Evolutionary conservation across 2,888 invertebrate genomes (phyloP), one percentile per base, ranked within the genome.

Genomic region (Tetanocera ferruginea): DNA sequence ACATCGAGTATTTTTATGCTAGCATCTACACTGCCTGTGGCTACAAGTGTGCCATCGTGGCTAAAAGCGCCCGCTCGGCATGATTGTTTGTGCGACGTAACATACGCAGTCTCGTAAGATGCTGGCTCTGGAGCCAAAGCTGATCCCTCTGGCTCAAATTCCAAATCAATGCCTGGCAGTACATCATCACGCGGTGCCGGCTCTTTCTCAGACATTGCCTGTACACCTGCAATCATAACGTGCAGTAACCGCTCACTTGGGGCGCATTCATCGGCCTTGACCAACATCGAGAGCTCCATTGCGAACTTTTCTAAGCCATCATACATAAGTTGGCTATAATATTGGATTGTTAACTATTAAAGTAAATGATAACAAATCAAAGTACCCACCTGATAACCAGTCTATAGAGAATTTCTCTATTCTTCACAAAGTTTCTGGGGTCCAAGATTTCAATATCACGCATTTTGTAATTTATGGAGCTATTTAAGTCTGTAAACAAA

Each of bases 1-100:
- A 99, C 99, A 87, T 99, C 99, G 80, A 99, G 91, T 85, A 99
- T 98, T 92, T 99, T 99, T 78, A 99, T 99, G 81, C 98, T 98
- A 1, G 99, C 97, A 90, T 99, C 99, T 0, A 97, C 97, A 83
- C 98, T 98, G 17, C 99, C 99, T 0, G 99, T 99, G 0, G 99
- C 99, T 14, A 99, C 97, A 0, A 99, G 91, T 82, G 98, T 97
- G 0, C 99, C 99, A 90, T 98, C 98, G 9, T 93, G 92, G 81
- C 98, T 98, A 89, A 99, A 99, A 3, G 98, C 97, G 6, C 98
- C 99, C 0, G 98, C 96, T 75, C 99, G 92, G 82, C 99, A 99
- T 76, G 96, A 95, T 84, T 96, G 97, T 90, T 99, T 99, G 90
- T 99, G 99, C 4, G 98, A 97, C 3, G 99, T 99, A 51, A 99